Evolutionary conservation across 1,140 invertebrate species (phyloP).

Genomic region (Euura lappo): DNA sequence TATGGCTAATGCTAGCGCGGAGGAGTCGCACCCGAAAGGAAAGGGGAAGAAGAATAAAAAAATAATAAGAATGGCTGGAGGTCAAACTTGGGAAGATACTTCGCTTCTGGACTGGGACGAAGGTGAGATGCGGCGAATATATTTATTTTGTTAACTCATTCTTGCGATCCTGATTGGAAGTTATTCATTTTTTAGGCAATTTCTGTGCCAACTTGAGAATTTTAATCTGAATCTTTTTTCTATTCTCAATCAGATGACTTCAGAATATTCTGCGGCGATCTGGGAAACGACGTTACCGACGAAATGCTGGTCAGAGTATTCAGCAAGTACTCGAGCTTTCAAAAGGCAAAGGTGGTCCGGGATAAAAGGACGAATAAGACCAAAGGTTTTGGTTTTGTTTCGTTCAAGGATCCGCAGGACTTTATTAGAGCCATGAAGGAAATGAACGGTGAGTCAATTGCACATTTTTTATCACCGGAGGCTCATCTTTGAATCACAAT

Average conservation of each 20-base stretch:
- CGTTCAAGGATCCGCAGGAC: constrained; percentile 97
- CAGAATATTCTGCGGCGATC: constrained; percentile 97
- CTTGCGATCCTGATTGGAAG: too few species aligned
- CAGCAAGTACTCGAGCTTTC: constrained; percentile 93
- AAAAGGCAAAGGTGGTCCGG: constrained; percentile 92
- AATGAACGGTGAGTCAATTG: constrained; percentile 81
- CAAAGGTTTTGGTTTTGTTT: constrained; percentile 99
- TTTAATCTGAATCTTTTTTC: constrained; percentile 23
- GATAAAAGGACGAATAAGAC: constrained; percentile 98
- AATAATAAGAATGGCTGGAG: constrained; percentile 87
- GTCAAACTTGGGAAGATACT: constrained; percentile 92
- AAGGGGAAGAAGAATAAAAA: constrained; percentile 76
- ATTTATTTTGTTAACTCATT: too few species aligned
- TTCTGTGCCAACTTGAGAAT: not conserved
- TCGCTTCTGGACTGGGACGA: constrained; percentile 92
- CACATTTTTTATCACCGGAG: too few species aligned
- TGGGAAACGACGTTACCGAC: constrained; percentile 99
- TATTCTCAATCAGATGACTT: constrained; percentile 81
- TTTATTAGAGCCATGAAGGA: constrained; percentile 99
- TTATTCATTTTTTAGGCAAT: too few species aligned
- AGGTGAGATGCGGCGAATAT: constrained; percentile 53
- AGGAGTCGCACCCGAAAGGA: constrained; percentile 67
- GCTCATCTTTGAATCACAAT: too few species aligned
- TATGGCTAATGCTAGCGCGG: constrained; percentile 66
- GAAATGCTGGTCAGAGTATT: constrained; percentile 94